Evolutionary conservation across 92 coral and sea anemone species (phyloP).

Genomic region (Phenganax stokvisi): DNA sequence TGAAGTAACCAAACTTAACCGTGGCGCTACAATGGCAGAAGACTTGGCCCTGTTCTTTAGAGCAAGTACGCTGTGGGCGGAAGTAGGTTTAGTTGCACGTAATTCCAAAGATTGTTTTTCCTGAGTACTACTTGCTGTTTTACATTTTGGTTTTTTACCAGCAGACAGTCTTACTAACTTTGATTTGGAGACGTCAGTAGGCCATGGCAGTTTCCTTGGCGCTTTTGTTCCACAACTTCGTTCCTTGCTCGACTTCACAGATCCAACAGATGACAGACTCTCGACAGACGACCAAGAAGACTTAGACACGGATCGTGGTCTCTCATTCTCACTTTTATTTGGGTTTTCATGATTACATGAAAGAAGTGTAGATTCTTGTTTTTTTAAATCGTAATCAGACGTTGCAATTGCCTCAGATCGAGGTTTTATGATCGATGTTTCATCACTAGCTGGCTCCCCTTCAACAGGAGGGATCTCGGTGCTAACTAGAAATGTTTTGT

Average conservation of each 20-base stretch:
- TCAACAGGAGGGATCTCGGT: not conserved
- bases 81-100: not conserved
- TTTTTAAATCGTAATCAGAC: not conserved
- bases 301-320: conserved; percentile 22
- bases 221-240: conserved; percentile 18
- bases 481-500: conserved; percentile 29
- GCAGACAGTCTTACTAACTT: conserved; percentile 30
- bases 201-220: conserved; percentile 22
- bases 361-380: not conserved
- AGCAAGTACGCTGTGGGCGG: not conserved
- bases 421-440: not conserved
- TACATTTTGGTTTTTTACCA: conserved; percentile 9
- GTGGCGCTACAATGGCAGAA: not conserved
- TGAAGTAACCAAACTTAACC: not conserved
- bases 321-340: conserved; percentile 10
- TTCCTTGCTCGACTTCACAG: conserved; percentile 13
- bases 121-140: not conserved
- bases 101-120: not conserved
- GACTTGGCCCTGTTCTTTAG: conserved; percentile 30
- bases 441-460: not conserved
- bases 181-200: conserved; percentile 22
- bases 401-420: conserved; percentile 1
- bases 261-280: conserved; percentile 34
- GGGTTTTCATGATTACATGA: conserved; percentile 11
- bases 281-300: conserved; percentile 35